Evolutionary conservation across 2,888 invertebrate species (phyloP).

Genomic region (Coenonympha arcania): DNA sequence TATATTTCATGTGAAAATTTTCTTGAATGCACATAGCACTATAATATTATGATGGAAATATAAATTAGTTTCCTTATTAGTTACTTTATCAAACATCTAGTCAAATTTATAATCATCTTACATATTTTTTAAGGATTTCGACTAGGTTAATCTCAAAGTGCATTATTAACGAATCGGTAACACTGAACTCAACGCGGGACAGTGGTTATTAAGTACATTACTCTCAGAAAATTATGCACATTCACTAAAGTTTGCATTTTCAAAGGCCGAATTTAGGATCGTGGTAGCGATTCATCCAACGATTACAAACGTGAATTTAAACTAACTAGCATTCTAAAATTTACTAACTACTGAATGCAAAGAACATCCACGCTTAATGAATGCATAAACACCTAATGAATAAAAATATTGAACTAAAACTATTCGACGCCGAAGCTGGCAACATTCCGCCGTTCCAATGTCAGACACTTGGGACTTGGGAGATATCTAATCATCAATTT

Average conservation of each 20-base stretch:
- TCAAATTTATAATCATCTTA: slow-evolving; percentile 9
- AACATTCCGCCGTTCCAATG: slow-evolving; percentile 33
- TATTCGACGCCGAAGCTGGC: slow-evolving; percentile 55
- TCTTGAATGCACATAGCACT: slow-evolving; percentile 17
- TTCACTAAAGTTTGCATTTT: slow-evolving; percentile 2
- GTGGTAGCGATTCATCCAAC: slow-evolving; percentile 28
- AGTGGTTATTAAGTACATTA: slow-evolving; percentile 16
- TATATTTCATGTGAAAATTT: slow-evolving; percentile 3
- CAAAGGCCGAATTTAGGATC: slow-evolving; percentile 21
- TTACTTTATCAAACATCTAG: slow-evolving; percentile 10
- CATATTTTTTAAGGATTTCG: not conserved
- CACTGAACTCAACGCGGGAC: slow-evolving; percentile 25
- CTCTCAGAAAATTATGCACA: slow-evolving; percentile 6
- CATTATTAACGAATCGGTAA: slow-evolving; percentile 55
- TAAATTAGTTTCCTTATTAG: slow-evolving; percentile 2
- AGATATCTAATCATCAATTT: too few species aligned
- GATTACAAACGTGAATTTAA: slow-evolving; percentile 62
- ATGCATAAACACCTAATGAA: slow-evolving; percentile 68
- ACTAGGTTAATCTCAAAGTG: slow-evolving; percentile 44
- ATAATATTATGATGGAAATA: slow-evolving; percentile 7
- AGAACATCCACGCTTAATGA: slow-evolving; percentile 61
- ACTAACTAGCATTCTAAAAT: slow-evolving; percentile 74
- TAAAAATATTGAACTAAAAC: slow-evolving; percentile 65
- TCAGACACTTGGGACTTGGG: slow-evolving; percentile 3
- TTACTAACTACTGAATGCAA: slow-evolving; percentile 71